Evolutionary conservation across 2,113 vertebrate species (phyloP).

Genomic region (Romanogobio albipinnatus): DNA sequence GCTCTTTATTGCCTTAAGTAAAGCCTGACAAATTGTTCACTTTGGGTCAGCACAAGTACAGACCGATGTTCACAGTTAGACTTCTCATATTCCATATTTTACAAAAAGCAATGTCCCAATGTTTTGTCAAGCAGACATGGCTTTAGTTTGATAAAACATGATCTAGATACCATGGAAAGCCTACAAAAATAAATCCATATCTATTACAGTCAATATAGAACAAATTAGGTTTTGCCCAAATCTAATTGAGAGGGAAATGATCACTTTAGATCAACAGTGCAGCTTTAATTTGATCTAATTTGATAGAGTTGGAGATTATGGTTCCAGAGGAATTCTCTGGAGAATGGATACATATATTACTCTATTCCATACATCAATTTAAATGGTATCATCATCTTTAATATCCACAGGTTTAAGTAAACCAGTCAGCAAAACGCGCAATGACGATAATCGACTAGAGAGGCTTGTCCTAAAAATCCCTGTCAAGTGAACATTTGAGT

Average conservation of each 20-base stretch:
- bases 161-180: not conserved
- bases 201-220: not conserved
- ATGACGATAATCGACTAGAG: not conserved
- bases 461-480: not conserved
- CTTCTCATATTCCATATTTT: too few relatives aligned
- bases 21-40: too few relatives aligned
- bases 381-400: not conserved
- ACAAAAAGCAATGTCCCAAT: too few relatives aligned
- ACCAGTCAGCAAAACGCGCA: not conserved
- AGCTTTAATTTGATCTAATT: not conserved
- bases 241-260: not conserved
- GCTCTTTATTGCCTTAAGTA: too few relatives aligned
- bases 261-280: not conserved
- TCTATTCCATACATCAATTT: too few relatives aligned
- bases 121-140: not conserved
- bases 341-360: not conserved
- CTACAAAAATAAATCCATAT: not conserved
- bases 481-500: not conserved
- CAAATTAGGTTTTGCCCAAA: not conserved
- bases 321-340: not conserved
- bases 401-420: not conserved
- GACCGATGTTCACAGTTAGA: too few relatives aligned
- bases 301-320: not conserved
- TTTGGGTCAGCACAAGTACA: not conserved
- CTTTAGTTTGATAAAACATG: not conserved